Evolutionary conservation across 1,140 invertebrate genomes (phyloP).

Genomic region (Meteorus sp.): DNA sequence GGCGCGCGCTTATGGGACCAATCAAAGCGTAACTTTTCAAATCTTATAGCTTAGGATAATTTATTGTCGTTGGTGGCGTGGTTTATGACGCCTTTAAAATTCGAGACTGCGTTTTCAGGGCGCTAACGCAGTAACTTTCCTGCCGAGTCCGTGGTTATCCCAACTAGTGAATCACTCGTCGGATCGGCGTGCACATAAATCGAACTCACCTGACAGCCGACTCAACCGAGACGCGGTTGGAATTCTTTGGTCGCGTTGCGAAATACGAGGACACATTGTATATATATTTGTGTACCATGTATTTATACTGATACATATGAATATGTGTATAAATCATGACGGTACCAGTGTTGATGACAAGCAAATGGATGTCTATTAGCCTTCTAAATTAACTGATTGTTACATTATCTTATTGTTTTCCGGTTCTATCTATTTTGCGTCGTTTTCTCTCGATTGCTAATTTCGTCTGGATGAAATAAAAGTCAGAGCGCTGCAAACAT

Average conservation of each 20-base stretch:
- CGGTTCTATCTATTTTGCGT: neutral
- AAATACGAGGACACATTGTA: conserved; percentile 16
- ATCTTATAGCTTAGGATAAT: conserved; percentile 33
- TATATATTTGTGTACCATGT: too few species aligned
- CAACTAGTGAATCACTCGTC: conserved; percentile 32
- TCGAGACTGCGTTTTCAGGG: conserved; percentile 17
- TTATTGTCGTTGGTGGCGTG: conserved; percentile 35
- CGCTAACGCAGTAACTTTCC: conserved; percentile 20
- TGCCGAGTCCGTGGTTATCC: conserved; percentile 22
- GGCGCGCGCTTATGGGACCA: too few species aligned
- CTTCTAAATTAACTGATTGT: too few species aligned
- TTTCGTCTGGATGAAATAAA: too few species aligned
- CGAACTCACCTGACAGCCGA: conserved; percentile 33
- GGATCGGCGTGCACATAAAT: conserved; percentile 33
- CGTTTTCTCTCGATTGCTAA: neutral
- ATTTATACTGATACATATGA: too few species aligned
- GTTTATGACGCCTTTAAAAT: conserved; percentile 32
- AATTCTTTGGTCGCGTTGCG: conserved; percentile 20
- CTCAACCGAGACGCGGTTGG: conserved; percentile 26
- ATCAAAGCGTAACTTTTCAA: conserved; percentile 37
- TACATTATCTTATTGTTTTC: too few species aligned
- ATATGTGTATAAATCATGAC: neutral
- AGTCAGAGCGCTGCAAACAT: too few species aligned
- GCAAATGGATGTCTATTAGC: too few species aligned
- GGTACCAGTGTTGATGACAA: too few species aligned